Percentiles rank a stretch among this genome's conserved stretches.
Conservation (phyloP, 2,797 vertebrate genomes). For the Astyanax mexicanus region DNA sequence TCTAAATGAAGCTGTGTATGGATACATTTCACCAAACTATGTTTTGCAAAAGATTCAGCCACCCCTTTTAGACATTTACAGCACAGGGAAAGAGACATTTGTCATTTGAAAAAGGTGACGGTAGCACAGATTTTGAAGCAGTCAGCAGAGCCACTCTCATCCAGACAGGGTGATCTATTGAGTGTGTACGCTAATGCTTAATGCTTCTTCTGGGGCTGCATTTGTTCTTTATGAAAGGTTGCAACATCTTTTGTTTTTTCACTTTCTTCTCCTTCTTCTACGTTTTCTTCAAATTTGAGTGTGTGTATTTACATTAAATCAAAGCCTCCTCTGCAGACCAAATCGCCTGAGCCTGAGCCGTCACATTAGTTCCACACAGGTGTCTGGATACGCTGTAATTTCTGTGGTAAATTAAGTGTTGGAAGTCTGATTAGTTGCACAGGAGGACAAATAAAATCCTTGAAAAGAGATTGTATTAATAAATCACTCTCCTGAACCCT, state of each 20-base stretch:
- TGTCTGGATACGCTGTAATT: not conserved
- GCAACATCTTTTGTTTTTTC: not conserved
- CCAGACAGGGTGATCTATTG: not conserved
- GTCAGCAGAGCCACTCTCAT: not conserved
- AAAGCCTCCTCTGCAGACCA: not conserved
- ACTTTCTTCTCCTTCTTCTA: too few species aligned
- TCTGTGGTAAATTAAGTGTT: not conserved
- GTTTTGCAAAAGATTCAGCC: not conserved
- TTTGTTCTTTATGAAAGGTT: not conserved
- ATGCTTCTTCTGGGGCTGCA: not conserved
- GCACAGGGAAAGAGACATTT: too few species aligned
- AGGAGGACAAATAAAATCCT: not conserved
- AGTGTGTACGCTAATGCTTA: not conserved
- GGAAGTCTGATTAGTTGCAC: not conserved
- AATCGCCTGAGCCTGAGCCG: not conserved
- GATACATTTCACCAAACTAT: too few species aligned
- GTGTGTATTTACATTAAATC: not conserved
- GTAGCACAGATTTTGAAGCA: not conserved
- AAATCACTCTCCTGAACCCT: not conserved
- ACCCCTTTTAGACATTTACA: too few species aligned
- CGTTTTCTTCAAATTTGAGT: not conserved
- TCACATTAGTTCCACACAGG: not conserved
- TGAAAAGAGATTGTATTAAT: too few species aligned
- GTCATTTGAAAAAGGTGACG: not conserved
- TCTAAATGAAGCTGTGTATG: too few species aligned